These are phyloP conservation scores for Drosophila paulistorum DNA, from an alignment of 1,140 invertebrate genomes.

Conservation along the genomic window DNA sequence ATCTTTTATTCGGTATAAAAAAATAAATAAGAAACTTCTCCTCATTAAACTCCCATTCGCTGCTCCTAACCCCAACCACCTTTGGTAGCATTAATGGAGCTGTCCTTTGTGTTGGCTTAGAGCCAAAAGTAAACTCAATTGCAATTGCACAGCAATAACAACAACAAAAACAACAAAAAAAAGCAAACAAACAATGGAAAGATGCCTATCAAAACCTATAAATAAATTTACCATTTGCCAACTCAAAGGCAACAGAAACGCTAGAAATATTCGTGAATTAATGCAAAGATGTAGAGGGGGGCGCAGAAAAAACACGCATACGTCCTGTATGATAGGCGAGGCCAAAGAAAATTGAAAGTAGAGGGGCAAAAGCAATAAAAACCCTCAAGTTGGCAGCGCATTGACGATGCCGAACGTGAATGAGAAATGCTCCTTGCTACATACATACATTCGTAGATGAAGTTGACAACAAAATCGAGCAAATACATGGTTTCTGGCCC, in stretches of 20 bases:
- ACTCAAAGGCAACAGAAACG: slow-evolving; percentile 44
- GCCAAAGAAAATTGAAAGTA: slow-evolving; percentile 14
- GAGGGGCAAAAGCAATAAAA: slow-evolving; percentile 57
- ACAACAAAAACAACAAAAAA: slow-evolving; percentile 26
- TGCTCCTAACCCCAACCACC: neutral
- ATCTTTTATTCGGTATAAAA: neutral
- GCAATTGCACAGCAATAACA: slow-evolving; percentile 22
- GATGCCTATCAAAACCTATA: slow-evolving; percentile 61
- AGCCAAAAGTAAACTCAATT: slow-evolving; percentile 11
- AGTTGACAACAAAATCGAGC: slow-evolving; percentile 56
- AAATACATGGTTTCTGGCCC: slow-evolving; percentile 32
- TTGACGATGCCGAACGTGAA: slow-evolving; percentile 38
- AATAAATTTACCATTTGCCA: slow-evolving; percentile 58
- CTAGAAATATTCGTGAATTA: slow-evolving; percentile 59
- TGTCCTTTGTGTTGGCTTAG: slow-evolving; percentile 10
- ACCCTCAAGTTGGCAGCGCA: slow-evolving; percentile 52
- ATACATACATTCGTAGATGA: slow-evolving; percentile 7
- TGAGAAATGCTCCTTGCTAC: slow-evolving; percentile 16
- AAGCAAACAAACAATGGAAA: slow-evolving; percentile 44
- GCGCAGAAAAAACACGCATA: slow-evolving; percentile 44
- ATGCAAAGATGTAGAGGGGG: slow-evolving; percentile 36
- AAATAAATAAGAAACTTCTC: neutral
- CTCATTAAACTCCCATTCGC: slow-evolving; percentile 13
- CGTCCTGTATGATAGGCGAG: slow-evolving; percentile 36
- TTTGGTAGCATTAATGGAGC: neutral